Percentiles rank a stretch among this genome's conserved stretches.
Evolutionary conservation across 2,888 invertebrate genomes (phyloP).

Genomic region (Ecliptopera silaceata): DNA sequence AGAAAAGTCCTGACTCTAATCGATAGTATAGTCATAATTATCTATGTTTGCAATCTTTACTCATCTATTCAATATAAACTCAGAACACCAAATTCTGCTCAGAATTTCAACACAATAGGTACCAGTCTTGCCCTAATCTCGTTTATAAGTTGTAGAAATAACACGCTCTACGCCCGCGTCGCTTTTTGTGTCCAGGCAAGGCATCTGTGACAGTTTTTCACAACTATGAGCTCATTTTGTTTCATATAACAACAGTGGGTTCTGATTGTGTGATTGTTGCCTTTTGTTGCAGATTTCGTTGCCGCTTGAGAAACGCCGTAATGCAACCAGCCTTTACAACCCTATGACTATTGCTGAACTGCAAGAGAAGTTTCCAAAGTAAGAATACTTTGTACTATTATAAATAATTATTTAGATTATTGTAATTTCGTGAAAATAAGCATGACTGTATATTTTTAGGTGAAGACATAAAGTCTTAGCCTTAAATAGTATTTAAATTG

Average conservation of each 20-base stretch:
- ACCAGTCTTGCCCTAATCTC: background rate
- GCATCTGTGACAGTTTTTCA: slow-evolving; percentile 6
- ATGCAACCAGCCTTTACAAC: slow-evolving; percentile 95
- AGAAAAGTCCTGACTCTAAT: background rate
- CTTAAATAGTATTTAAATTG: no score
- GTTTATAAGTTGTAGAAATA: background rate
- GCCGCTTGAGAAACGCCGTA: slow-evolving; percentile 94
- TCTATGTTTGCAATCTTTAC: no score
- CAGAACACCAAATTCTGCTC: background rate
- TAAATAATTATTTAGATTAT: no score
- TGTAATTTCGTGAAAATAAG: no score
- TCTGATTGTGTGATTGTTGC: slow-evolving; percentile 5
- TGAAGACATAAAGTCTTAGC: no score
- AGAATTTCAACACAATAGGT: background rate
- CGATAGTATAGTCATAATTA: no score
- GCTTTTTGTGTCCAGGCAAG: slow-evolving; percentile 10
- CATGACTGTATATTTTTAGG: no score
- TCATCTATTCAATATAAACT: no score
- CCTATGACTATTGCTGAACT: slow-evolving; percentile 93
- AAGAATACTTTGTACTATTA: slow-evolving; percentile 19
- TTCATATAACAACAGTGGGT: background rate
- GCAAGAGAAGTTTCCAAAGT: slow-evolving; percentile 87
- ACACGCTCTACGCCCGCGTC: background rate
- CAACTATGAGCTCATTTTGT: slow-evolving; percentile 9
- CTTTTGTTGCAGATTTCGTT: slow-evolving; percentile 87